Conservation (phyloP, 2,888 invertebrate genomes). For the Drosophila siamana region DNA sequence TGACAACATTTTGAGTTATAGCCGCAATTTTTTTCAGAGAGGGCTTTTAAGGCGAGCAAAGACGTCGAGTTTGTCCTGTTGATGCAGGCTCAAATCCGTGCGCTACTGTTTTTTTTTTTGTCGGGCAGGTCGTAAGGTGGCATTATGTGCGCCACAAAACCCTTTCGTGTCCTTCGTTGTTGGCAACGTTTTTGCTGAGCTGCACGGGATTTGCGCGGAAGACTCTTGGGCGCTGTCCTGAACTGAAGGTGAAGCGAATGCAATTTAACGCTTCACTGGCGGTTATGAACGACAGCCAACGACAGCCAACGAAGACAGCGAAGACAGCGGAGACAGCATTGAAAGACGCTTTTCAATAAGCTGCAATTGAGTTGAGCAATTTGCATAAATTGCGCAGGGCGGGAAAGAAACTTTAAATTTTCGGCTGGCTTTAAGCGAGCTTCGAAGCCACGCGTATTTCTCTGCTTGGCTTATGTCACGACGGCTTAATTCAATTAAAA, state of each 20-base stretch:
- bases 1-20: conserved; percentile 49
- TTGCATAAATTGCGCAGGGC: conserved; percentile 66
- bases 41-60: conserved; percentile 18
- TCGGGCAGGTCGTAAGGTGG: conserved; percentile 52
- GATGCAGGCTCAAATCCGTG: conserved; percentile 29
- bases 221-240: conserved; percentile 29
- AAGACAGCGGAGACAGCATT: conserved; percentile 19
- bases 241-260: conserved; percentile 60
- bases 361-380: conserved; percentile 58
- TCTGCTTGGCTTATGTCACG: conserved; percentile 66
- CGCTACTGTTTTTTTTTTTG: conserved; percentile 16
- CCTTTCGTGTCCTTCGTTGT: conserved; percentile 75
- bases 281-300: conserved; percentile 43
- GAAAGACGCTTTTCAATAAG: conserved; percentile 62
- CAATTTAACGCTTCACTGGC: conserved; percentile 82
- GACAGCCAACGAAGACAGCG: conserved; percentile 9
- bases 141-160: conserved; percentile 60
- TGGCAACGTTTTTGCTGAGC: conserved; percentile 56
- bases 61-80: conserved; percentile 14
- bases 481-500: conserved; percentile 78
- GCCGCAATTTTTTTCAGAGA: conserved; percentile 20
- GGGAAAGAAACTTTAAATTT: conserved; percentile 10
- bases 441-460: neutral
- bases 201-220: conserved; percentile 63
- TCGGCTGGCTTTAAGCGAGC: conserved; percentile 10